These are phyloP conservation scores for Oreochromis tanganicae DNA, from an alignment of 2,113 vertebrate species.

Conservation along the genomic window DNA sequence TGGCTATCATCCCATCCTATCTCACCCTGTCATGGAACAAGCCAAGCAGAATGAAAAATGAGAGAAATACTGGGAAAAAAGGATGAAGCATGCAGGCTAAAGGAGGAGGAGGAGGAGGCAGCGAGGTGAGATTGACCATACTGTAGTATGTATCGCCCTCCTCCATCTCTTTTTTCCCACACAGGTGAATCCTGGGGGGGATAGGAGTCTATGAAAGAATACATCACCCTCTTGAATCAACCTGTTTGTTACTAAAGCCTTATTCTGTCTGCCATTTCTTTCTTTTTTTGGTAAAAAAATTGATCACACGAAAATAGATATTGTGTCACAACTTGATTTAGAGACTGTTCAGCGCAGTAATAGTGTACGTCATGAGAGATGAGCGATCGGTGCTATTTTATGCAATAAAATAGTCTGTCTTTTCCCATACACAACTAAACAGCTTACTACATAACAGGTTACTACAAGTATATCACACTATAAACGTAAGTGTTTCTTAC, in stretches of 20 bases:
- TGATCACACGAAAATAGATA: not conserved
- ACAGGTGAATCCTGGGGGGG: not conserved
- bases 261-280: not conserved
- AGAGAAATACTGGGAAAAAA: not conserved
- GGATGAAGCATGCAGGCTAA: not conserved
- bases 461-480: not conserved
- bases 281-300: not conserved
- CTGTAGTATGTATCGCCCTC: not conserved
- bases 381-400: not conserved
- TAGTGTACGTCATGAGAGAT: not conserved
- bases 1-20: not conserved
- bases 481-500: not conserved
- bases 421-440: not conserved
- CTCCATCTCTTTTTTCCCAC: not conserved
- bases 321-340: not conserved
- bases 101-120: not conserved
- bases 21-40: conserved; percentile 12
- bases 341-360: not conserved
- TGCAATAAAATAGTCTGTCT: not conserved
- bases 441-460: not conserved
- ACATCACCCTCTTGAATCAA: not conserved
- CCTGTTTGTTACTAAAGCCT: not conserved
- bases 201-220: not conserved
- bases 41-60: conserved; percentile 14
- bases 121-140: not conserved